Base-by-base conservation (phyloP, 1,140 invertebrate species). In the Cotesia chilonis region DNA sequence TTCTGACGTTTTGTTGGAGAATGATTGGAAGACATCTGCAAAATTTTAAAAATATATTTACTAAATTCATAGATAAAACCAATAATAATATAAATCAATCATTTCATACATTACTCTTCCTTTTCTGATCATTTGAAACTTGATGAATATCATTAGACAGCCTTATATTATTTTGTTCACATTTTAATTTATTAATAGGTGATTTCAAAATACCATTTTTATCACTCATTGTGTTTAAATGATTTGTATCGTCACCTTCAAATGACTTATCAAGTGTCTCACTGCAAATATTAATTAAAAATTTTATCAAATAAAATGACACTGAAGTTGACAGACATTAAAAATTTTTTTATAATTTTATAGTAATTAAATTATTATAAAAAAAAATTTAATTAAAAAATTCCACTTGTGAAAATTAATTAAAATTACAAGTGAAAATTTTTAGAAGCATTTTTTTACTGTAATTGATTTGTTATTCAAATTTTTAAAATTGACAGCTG, bases 1-100 rank as follows among this genome's bases (percentile, higher is more conserved):
- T 82, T 83, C 63, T 81, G 79, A 6, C 77, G 75, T 20, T 83
- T 83, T 69, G 65, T 79, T 5, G 12, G 52, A 52, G 75, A 37
- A 57, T 61, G 17, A 37, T 72, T 67, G 57, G 75, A 36, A 37
- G 75, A 75, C 10, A 73, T 70, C 57, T 74, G 41, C 41, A 47
- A 72, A 61, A 70, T 28, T 2, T 28, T 2, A 28, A 28, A 17
- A n/a, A 7, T 60, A 57, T 28, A n/a, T 72, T 68, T 47, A 73
- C 17, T 17, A 4, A 38, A 35, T 28, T 4, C 54, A 55, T 7
- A 17, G 36, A 28, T 2, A 55, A 36, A 64, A 4, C 57, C 3
- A 65, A 37, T 38, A 68, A 7, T n/a, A 57, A 47, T 52, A 52
- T 69, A 54, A 12, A 68, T 20, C 64, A 65, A 4, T 36, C 35